These are phyloP conservation scores for Drosophila heteroneura DNA, from an alignment of 2,888 invertebrate species.

Conservation along the genomic window DNA sequence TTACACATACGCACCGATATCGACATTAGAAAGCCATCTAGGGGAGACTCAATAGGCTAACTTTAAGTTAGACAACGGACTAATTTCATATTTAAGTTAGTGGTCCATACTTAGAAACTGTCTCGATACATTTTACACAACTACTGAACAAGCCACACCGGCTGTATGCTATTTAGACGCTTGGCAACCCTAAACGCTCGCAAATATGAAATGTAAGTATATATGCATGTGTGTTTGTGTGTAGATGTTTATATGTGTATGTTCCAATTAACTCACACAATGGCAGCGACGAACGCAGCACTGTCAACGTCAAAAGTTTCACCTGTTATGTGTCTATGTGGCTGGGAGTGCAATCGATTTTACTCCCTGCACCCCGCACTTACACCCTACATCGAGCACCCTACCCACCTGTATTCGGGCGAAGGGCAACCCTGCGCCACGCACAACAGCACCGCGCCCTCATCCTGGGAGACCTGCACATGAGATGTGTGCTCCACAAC, in stretches of 20 bases:
- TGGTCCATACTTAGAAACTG: constrained; percentile 41
- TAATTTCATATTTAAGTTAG: constrained; percentile 66
- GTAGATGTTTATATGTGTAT: constrained; percentile 44
- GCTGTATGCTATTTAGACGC: constrained; percentile 56
- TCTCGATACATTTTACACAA: constrained; percentile 62
- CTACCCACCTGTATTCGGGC: constrained; percentile 90
- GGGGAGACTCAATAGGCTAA: constrained; percentile 26
- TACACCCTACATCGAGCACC: constrained; percentile 86
- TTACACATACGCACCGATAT: constrained; percentile 52
- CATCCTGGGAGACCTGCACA: constrained; percentile 90
- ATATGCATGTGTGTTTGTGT: constrained; percentile 15
- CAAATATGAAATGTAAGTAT: constrained; percentile 29
- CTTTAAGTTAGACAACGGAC: constrained; percentile 49
- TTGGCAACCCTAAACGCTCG: constrained; percentile 60
- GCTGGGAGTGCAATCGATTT: constrained; percentile 61
- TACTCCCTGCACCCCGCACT: constrained; percentile 86
- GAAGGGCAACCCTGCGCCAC: constrained; percentile 92
- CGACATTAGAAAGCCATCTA: constrained; percentile 1
- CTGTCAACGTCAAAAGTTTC: constrained; percentile 78
- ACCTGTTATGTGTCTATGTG: constrained; percentile 42
- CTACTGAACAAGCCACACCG: constrained; percentile 46
- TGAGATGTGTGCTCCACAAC: constrained; percentile 90
- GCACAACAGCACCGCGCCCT: constrained; percentile 91
- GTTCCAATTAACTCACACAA: constrained; percentile 72
- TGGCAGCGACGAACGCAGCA: constrained; percentile 15